Evolutionary conservation across 2,113 vertebrate species (phyloP), one percentile per base, ranked within the genome.

Genomic region (Tursiops truncatus): DNA sequence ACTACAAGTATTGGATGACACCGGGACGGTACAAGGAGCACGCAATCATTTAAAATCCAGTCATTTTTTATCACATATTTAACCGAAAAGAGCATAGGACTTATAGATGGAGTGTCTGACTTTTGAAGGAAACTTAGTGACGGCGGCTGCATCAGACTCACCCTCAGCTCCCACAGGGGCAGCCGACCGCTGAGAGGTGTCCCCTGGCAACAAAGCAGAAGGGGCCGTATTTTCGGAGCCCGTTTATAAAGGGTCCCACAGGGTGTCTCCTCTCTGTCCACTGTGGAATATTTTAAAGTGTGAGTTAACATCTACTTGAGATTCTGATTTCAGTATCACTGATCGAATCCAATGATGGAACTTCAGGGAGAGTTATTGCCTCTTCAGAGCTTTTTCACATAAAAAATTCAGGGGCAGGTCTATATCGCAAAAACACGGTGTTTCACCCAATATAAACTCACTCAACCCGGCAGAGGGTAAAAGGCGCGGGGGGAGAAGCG

Each of bases 101-200:
- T 10, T 58, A n/a, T 0, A 44, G 73, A 15, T 8, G 36, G 7
- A 5, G 60, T 8, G 36, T 36, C 74, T 12, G 63, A 56, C 26
- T 36, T 31, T n/a, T n/a, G 17, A 15, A 70, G 50, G 62, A 13
- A 41, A 41, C n/a, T 53, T 8, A 14, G 4, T 31, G 60, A 33
- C 1, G 2, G 2, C 36, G 56, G 50, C 26, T 10, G 11, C 38
- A 31, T 11, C 23, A 0, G 62, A 26, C n/a, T 18, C 3, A 2
- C 8, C 80, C 38, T 33, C 17, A 3, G 50, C 41, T n/a, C 41
- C 56, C 26, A 1, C 8, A 18, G 28, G 44, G 41, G 26, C 53
- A 5, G 70, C 38, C 2, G 2, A 18, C 18, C 23, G 10, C 20
- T 3, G n/a, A 7, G 10, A 11, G 31, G 36, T 5, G 1, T 33